phyloP scores from a whole-genome alignment of 2,797 vertebrate species.

The Pantherophis alleghaniensis region DNA sequence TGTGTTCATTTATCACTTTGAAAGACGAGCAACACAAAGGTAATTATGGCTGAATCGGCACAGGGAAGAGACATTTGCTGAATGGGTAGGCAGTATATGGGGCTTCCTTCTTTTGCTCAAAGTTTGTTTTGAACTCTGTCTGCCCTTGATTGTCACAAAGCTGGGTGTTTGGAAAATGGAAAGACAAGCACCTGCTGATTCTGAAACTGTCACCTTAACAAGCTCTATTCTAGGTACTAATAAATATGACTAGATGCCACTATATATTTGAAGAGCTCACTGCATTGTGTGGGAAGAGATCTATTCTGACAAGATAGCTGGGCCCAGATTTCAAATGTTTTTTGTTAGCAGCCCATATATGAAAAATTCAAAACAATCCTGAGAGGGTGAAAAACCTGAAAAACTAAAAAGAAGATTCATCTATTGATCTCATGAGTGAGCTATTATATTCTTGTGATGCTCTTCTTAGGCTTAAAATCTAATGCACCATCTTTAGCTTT shows the following conservation, averaged over 20 bases:
- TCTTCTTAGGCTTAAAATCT: conserved; percentile 5
- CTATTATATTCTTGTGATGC: neutral
- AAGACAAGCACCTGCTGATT: conserved; percentile 16
- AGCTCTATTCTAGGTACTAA: neutral
- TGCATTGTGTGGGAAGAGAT: neutral
- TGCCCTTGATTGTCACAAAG: neutral
- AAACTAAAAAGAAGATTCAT: conserved; percentile 14
- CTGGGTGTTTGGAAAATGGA: conserved; percentile 1
- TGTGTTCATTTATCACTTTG: conserved; percentile 15
- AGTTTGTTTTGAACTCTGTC: conserved; percentile 1
- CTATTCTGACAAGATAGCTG: neutral
- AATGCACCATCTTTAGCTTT: conserved; percentile 2
- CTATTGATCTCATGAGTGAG: conserved; percentile 18
- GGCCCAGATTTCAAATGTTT: conserved; percentile 1
- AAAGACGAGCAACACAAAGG: neutral
- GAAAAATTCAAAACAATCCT: conserved; percentile 3
- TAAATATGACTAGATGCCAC: neutral
- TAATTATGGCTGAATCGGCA: neutral
- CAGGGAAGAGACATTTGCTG: neutral
- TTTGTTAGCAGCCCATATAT: neutral
- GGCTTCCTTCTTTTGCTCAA: conserved; percentile 9
- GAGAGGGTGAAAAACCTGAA: neutral
- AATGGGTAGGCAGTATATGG: neutral
- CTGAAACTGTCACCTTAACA: neutral
- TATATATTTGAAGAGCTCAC: neutral